Evolutionary conservation across 2,113 vertebrate species (phyloP).

Genomic region (Sakesphorus luctuosus): DNA sequence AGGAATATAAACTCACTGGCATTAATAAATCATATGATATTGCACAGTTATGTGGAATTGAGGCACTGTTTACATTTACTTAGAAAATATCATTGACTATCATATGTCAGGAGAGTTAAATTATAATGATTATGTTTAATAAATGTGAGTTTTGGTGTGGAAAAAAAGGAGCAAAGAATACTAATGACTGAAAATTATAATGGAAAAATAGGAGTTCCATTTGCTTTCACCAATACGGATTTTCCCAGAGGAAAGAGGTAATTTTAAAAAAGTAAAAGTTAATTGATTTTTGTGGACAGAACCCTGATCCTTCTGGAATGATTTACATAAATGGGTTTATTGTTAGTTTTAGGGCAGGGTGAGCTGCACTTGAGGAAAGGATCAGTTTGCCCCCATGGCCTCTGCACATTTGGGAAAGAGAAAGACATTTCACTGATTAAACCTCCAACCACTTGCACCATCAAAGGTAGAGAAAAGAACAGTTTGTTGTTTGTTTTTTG

Average conservation of each 20-base stretch:
- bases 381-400: not conserved
- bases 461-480: not conserved
- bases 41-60: not conserved
- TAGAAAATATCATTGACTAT: not conserved
- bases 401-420: not conserved
- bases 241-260: not conserved
- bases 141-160: not conserved
- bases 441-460: not conserved
- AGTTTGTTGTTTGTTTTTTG: too few species aligned
- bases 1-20: not conserved
- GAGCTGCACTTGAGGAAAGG: not conserved
- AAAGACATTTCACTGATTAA: not conserved
- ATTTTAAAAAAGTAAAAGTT: not conserved
- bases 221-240: not conserved
- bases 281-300: not conserved
- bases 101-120: not conserved
- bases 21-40: not conserved
- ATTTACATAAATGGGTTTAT: not conserved
- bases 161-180: not conserved
- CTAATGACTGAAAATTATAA: not conserved
- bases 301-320: not conserved
- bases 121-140: not conserved
- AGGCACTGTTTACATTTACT: not conserved
- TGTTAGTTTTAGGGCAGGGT: not conserved
- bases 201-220: not conserved